Base-by-base conservation (phyloP, 2,113 vertebrate species). In the Saimiri boliviensis region DNA sequence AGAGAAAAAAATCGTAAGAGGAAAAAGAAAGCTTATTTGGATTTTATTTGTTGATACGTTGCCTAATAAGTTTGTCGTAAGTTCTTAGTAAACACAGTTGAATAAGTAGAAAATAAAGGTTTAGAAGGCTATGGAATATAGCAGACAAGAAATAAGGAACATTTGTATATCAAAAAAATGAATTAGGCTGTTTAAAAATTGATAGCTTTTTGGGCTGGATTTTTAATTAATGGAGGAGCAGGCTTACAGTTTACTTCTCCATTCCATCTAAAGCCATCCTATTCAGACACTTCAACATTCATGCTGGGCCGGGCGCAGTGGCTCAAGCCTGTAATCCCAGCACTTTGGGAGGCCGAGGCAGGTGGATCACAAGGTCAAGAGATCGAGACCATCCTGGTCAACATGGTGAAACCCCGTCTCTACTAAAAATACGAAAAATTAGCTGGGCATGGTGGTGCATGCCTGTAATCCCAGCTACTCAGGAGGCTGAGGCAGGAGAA, bases 41-140 rank as follows among this genome's bases (percentile, higher is more conserved):
- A 77, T 49, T 86, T 93, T 84, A 88, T 71, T 45, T 86, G 32
- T 73, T 86, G 6, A 76, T 93, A n/a, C 32, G 77, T 91, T 91
- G 23, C 63, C 42, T 32, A 83, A 45, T 90, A 86, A 91, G 7
- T 73, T 17, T 94, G 40, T 77, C 76, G 14, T 76, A 92, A 47
- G 54, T 86, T 94, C 81, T 91, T 79, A 86, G 56, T 77, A 52
- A 93, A 96, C 87, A 16, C 66, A 86, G 10, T 68, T 27, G 35
- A 68, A 73, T 80, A 73, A 80, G 58, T 74, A 92, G 83, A 94
- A 92, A 83, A n/a, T 70, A 71, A 89, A 86, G 73, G 60, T 88
- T 84, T 71, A 56, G 19, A 91, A 91, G 42, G 42, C 37, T 73
- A 16, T 93, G 45, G 42, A 85, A 87, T 93, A 83, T 66, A 70